A percentile compares a stretch with the other conserved stretches of the same genome.
Conservation (phyloP, 92 coral and sea anemone genomes). For the Nematostella vectensis region DNA sequence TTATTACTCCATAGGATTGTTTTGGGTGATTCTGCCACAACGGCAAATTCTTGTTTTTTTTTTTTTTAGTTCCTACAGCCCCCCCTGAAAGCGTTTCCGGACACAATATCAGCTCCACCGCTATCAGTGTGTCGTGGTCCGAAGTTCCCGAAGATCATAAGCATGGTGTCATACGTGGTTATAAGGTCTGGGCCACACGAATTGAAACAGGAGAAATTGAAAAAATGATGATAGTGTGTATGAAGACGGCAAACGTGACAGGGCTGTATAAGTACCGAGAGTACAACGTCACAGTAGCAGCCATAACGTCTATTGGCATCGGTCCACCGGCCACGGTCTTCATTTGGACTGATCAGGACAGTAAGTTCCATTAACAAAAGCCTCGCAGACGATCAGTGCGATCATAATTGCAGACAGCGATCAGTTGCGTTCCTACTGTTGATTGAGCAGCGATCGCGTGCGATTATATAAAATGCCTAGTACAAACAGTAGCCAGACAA, state of each 20-base stretch:
- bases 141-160: conserved; percentile 28
- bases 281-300: conserved; percentile 41
- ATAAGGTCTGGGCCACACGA: conserved; percentile 23
- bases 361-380: too few relatives aligned
- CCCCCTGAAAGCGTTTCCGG: conserved; percentile 34
- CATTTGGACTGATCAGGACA: conserved; percentile 49
- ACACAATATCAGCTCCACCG: conserved; percentile 44
- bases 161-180: conserved; percentile 47
- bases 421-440: too few relatives aligned
- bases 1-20: too few relatives aligned
- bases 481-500: too few relatives aligned
- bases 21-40: too few relatives aligned
- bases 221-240: conserved; percentile 3
- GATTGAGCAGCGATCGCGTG: too few relatives aligned
- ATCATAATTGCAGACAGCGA: too few relatives aligned
- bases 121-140: conserved; percentile 36
- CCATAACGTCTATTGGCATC: conserved; percentile 41
- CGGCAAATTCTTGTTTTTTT: too few relatives aligned
- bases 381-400: too few relatives aligned
- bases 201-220: conserved; percentile 5
- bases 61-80: conserved; percentile 37
- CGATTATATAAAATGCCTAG: too few relatives aligned
- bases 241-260: conserved; percentile 3
- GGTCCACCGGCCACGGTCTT: conserved; percentile 27
- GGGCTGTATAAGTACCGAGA: conserved; percentile 27